Conservation (phyloP, 2,888 invertebrate genomes). For the Lasioglossum oenotherae region DNA sequence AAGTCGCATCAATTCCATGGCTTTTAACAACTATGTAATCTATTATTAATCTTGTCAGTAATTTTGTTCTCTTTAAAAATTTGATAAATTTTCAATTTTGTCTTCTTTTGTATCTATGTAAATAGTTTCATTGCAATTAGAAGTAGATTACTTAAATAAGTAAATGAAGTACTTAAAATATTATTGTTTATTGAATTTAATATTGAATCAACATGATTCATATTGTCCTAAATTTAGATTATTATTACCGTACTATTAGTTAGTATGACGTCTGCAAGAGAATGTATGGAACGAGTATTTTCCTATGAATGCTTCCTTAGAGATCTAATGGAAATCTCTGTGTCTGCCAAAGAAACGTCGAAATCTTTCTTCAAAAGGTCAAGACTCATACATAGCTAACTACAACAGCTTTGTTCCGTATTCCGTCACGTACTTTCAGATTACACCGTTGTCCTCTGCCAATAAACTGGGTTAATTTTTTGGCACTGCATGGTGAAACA, state of each 20-base stretch:
- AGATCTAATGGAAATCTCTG: not conserved
- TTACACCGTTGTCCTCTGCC: not conserved
- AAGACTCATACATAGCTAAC: not conserved
- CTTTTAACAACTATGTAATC: too few relatives aligned
- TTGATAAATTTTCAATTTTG: too few relatives aligned
- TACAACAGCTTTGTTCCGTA: slow-evolving; percentile 5
- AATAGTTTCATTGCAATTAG: too few relatives aligned
- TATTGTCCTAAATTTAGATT: not conserved
- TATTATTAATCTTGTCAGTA: not conserved
- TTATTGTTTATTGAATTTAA: not conserved
- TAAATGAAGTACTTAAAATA: not conserved
- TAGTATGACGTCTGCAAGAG: not conserved
- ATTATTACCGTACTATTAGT: not conserved
- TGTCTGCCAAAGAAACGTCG: slow-evolving; percentile 4
- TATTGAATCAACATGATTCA: too few relatives aligned
- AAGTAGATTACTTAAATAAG: not conserved
- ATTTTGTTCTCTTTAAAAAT: not conserved
- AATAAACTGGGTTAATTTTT: slow-evolving; percentile 32
- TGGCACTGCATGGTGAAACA: slow-evolving; percentile 10
- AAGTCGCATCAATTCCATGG: too few relatives aligned
- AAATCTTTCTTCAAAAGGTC: slow-evolving; percentile 13
- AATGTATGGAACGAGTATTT: not conserved
- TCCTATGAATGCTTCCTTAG: not conserved
- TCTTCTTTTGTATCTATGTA: too few relatives aligned
- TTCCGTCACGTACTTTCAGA: not conserved